Conservation (phyloP, 2,888 invertebrate genomes). For the Phaedon cochleariae region DNA sequence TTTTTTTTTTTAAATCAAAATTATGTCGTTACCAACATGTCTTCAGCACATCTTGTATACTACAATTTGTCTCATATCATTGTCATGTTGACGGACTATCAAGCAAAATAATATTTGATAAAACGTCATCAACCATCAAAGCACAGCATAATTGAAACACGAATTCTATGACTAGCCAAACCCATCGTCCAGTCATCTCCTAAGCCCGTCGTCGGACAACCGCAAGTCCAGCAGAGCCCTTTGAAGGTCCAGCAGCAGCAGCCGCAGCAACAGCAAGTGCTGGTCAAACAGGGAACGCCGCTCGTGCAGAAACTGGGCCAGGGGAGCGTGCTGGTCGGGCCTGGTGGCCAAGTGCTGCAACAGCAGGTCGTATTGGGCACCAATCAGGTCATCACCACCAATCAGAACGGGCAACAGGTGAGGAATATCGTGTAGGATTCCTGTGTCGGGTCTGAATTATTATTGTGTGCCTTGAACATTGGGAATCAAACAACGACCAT, state of each 20-base stretch:
- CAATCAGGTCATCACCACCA: constrained; percentile 57
- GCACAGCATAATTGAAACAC: no score
- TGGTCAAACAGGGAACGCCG: constrained; percentile 55
- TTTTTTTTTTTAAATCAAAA: no score
- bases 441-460: no score
- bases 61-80: no score
- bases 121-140: no score
- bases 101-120: no score
- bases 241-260: constrained; percentile 52
- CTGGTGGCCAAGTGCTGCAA: constrained; percentile 59
- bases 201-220: constrained; percentile 36
- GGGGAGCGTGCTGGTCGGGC: constrained; percentile 57
- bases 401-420: constrained; percentile 63
- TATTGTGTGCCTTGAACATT: no score
- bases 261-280: constrained; percentile 52
- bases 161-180: constrained; percentile 51
- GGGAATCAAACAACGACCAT: no score
- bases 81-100: no score
- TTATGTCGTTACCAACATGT: no score
- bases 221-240: constrained; percentile 50
- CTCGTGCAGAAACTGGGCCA: constrained; percentile 60
- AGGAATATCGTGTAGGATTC: background rate
- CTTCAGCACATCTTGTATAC: no score
- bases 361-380: constrained; percentile 57
- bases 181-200: constrained; percentile 18